Percentiles rank a stretch among this genome's conserved stretches.
phyloP scores from a whole-genome alignment of 2,113 vertebrate genomes.

The Noctilio leporinus region DNA sequence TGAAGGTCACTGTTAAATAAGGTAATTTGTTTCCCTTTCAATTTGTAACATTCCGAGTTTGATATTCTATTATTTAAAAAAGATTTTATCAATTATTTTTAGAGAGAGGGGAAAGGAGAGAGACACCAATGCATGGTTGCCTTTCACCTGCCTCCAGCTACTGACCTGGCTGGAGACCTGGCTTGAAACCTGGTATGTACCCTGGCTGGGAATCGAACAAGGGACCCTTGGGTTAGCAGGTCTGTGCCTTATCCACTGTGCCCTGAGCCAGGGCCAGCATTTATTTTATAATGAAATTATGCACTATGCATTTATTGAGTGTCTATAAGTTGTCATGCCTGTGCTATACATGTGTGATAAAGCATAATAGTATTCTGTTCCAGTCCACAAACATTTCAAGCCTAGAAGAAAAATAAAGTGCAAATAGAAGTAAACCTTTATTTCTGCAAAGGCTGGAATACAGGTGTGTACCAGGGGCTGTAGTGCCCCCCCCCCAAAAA shows the following conservation, averaged over 20 bases:
- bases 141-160: no score
- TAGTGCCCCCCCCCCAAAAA: no score
- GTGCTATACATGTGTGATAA: background rate
- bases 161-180: no score
- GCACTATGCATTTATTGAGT: background rate
- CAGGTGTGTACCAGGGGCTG: background rate
- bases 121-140: no score
- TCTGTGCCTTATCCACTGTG: no score
- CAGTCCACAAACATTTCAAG: background rate
- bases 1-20: background rate
- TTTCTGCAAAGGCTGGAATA: background rate
- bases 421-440: background rate
- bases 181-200: no score
- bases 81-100: no score
- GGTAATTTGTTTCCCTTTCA: background rate
- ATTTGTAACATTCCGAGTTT: background rate
- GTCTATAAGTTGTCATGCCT: background rate
- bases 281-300: background rate
- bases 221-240: no score
- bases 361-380: background rate
- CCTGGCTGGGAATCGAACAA: no score
- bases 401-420: background rate
- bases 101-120: no score
- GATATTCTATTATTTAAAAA: background rate
- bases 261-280: no score